Evolutionary conservation across 1,140 invertebrate species (phyloP).

Genomic region (Drosophila kanapiae): DNA sequence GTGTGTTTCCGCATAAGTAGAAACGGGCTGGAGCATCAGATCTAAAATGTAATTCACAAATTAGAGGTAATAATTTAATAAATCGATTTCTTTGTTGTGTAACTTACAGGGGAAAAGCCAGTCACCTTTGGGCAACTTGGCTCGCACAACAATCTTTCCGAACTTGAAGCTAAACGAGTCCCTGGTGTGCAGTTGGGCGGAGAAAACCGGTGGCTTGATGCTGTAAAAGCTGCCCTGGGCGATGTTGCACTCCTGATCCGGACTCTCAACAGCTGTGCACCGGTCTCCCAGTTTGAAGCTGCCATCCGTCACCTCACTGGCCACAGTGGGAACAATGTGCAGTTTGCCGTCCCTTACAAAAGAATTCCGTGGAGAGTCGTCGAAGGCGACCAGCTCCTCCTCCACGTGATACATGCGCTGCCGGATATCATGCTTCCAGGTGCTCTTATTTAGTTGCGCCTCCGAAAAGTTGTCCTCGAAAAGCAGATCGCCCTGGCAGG

Average conservation of each 20-base stretch:
- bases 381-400: constrained; percentile 74
- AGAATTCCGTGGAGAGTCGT: constrained; percentile 44
- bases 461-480: constrained; percentile 70
- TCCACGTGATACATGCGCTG: constrained; percentile 68
- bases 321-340: constrained; percentile 58
- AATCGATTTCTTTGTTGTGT: neutral
- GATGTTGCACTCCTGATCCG: constrained; percentile 61
- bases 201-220: constrained; percentile 68
- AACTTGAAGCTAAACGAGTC: constrained; percentile 70
- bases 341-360: constrained; percentile 67
- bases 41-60: constrained; percentile 29
- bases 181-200: constrained; percentile 67
- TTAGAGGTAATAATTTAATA: no score
- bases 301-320: constrained; percentile 54
- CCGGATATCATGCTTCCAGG: constrained; percentile 71
- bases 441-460: constrained; percentile 43
- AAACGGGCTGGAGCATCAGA: constrained; percentile 69
- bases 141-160: constrained; percentile 67
- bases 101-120: constrained; percentile 72
- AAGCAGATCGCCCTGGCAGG: constrained; percentile 63
- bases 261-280: constrained; percentile 63
- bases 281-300: constrained; percentile 59
- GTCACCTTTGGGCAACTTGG: constrained; percentile 70
- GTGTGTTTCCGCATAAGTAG: constrained; percentile 69
- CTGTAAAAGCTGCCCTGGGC: constrained; percentile 50